A percentile compares a stretch with the other conserved stretches of the same genome.
Conservation (phyloP, 2,797 vertebrate species). For the Serranus cabrilla region DNA sequence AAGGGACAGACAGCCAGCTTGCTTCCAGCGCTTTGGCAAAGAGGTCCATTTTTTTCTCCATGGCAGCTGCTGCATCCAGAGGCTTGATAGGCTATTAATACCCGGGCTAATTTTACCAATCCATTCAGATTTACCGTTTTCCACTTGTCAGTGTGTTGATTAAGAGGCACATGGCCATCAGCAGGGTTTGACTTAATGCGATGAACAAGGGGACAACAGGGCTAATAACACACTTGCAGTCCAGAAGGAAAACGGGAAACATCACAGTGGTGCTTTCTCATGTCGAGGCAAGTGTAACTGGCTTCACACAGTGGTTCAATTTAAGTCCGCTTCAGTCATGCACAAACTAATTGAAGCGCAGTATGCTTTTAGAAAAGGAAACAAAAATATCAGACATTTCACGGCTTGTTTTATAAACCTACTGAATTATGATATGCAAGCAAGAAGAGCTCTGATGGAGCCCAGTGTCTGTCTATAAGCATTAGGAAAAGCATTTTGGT, state of each 20-base stretch:
- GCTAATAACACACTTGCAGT: constrained; percentile 58
- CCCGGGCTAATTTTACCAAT: constrained; percentile 87
- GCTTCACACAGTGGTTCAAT: constrained; percentile 12
- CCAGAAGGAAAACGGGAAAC: constrained; percentile 52
- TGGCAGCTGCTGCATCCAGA: constrained; percentile 88
- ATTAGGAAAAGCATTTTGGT: background rate
- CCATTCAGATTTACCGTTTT: constrained; percentile 86
- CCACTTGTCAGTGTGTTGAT: constrained; percentile 85
- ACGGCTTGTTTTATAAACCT: background rate
- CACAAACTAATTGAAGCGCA: constrained; percentile 21
- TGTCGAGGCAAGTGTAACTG: constrained; percentile 35
- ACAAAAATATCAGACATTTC: constrained; percentile 1
- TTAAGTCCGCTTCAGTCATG: constrained; percentile 16
- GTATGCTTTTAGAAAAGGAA: constrained; percentile 15
- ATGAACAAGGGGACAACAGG: constrained; percentile 71
- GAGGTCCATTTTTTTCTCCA: constrained; percentile 68
- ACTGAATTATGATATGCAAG: background rate
- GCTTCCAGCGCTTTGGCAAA: constrained; percentile 83
- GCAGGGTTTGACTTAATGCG: constrained; percentile 71
- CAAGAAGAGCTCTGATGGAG: background rate
- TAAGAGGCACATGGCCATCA: constrained; percentile 85
- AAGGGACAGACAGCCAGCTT: constrained; percentile 81
- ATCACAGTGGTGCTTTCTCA: constrained; percentile 23
- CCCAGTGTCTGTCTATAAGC: constrained; percentile 5
- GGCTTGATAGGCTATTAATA: constrained; percentile 89